phyloP scores from a whole-genome alignment of 2,888 invertebrate genomes.

The Xanthia icteritia region DNA sequence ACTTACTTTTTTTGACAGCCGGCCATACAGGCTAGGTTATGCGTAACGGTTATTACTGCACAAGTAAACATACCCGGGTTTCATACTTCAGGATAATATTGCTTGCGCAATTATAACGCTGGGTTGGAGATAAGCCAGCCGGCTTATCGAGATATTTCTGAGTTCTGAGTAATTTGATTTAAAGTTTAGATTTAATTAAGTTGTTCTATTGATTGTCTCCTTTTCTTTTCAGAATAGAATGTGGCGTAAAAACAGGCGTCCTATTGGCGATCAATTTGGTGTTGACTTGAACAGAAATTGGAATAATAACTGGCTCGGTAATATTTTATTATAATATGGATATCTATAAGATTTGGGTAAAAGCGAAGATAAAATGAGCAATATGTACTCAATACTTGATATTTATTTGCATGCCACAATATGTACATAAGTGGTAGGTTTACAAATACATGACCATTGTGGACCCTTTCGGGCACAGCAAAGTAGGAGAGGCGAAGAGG shows the following conservation, averaged over 20 bases:
- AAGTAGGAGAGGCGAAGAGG: not conserved
- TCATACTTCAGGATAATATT: not conserved
- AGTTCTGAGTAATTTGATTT: not conserved
- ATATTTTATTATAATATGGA: conserved; percentile 38
- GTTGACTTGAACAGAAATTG: conserved; percentile 92
- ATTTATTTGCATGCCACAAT: not conserved
- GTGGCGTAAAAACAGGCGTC: conserved; percentile 92
- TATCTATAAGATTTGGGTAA: not conserved
- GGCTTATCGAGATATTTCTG: not conserved
- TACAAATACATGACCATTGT: not conserved
- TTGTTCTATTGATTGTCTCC: not conserved
- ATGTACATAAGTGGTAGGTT: no score
- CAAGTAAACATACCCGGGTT: not conserved
- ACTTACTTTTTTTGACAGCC: not conserved
- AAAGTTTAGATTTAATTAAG: not conserved
- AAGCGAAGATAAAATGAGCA: not conserved
- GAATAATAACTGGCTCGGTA: conserved; percentile 90
- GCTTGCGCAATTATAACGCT: not conserved
- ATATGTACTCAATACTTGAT: not conserved
- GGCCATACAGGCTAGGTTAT: not conserved
- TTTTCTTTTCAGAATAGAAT: conserved; percentile 91
- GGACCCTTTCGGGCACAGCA: not conserved
- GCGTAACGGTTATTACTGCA: not conserved
- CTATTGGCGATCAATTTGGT: conserved; percentile 88
- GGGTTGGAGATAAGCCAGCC: not conserved